These are phyloP conservation scores for Lycodopsis pacificus DNA, from an alignment of 2,797 vertebrate species.

Conservation along the genomic window DNA sequence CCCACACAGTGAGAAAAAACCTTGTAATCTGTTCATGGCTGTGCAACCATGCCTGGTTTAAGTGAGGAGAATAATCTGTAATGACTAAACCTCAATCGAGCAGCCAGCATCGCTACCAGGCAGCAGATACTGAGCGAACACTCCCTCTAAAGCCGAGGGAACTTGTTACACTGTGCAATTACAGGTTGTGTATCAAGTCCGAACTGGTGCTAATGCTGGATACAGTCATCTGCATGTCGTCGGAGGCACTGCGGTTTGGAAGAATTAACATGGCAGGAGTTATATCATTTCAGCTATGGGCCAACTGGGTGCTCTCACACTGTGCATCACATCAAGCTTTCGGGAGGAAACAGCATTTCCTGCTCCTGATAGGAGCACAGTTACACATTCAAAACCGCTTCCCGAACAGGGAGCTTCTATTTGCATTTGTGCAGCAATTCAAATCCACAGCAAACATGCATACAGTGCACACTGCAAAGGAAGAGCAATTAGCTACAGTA, in stretches of 20 bases:
- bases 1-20: conserved; percentile 57
- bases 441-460: conserved; percentile 55
- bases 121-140: conserved; percentile 42
- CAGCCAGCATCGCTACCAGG: conserved; percentile 39
- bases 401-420: conserved; percentile 44
- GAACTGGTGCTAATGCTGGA: conserved; percentile 19
- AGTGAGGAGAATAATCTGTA: conserved; percentile 71
- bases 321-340: conserved; percentile 37
- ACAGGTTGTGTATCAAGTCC: conserved; percentile 30
- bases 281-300: conserved; percentile 16
- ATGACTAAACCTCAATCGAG: conserved; percentile 62
- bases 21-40: conserved; percentile 75
- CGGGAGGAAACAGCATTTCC: conserved; percentile 53
- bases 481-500: conserved; percentile 74
- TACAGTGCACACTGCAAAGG: conserved; percentile 54
- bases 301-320: conserved; percentile 35
- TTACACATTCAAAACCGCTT: conserved; percentile 50
- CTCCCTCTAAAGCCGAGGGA: conserved; percentile 37
- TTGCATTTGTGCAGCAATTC: conserved; percentile 70
- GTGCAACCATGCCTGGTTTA: conserved; percentile 64
- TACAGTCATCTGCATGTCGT: conserved; percentile 35
- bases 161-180: conserved; percentile 32
- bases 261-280: conserved; percentile 19
- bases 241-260: conserved; percentile 12
- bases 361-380: conserved; percentile 55